Conservation (phyloP, 2,113 vertebrate species). For the Psettodes erumei region DNA sequence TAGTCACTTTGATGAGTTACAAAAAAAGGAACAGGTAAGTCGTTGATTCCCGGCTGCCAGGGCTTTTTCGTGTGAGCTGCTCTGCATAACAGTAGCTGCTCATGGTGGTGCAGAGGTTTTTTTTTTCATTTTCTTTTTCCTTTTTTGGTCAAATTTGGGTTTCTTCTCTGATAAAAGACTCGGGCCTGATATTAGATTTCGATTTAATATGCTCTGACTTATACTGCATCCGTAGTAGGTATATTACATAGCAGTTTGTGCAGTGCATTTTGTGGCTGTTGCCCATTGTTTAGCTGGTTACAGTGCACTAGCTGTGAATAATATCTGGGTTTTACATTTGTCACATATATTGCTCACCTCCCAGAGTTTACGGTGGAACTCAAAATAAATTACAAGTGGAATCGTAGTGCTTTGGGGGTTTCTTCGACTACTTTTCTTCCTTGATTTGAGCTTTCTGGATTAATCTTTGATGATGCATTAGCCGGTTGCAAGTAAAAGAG, state of each 20-base stretch:
- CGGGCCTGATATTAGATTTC: conserved; percentile 10
- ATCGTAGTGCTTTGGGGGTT: conserved; percentile 29
- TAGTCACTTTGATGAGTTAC: conserved; percentile 73
- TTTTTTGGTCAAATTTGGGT: conserved; percentile 33
- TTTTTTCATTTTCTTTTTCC: background rate
- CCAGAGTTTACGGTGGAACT: conserved; percentile 24
- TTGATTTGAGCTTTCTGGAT: conserved; percentile 54
- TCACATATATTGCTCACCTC: conserved; percentile 22
- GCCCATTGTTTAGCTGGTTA: conserved; percentile 30
- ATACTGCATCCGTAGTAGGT: background rate
- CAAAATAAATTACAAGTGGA: conserved; percentile 49
- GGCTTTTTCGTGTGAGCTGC: conserved; percentile 60
- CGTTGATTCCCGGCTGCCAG: conserved; percentile 62
- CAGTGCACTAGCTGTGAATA: conserved; percentile 28
- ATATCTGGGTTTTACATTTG: conserved; percentile 46
- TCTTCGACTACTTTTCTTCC: conserved; percentile 42
- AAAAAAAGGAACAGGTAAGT: conserved; percentile 67
- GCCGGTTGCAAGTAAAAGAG: conserved; percentile 55
- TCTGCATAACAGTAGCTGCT: conserved; percentile 52
- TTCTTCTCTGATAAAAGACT: conserved; percentile 33
- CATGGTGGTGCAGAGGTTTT: conserved; percentile 43
- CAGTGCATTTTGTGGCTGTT: conserved; percentile 6
- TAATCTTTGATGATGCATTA: conserved; percentile 65
- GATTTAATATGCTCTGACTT: conserved; percentile 25
- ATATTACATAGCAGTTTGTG: background rate